Conservation (phyloP, 2,797 vertebrate species). For the Gouania willdenowi region DNA sequence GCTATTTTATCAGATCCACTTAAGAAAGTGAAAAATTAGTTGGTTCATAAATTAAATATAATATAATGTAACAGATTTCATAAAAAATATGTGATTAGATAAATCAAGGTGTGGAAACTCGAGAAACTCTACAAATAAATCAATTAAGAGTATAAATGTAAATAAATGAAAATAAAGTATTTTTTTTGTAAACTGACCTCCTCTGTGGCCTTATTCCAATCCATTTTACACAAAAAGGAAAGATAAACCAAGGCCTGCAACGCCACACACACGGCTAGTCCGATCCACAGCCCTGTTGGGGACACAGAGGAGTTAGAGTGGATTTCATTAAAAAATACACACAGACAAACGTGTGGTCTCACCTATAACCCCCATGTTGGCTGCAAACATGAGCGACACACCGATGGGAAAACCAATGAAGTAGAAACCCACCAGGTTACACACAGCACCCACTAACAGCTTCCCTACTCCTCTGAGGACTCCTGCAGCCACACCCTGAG, state of each 20-base stretch:
- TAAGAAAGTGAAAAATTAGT: too few relatives aligned
- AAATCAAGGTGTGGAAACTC: too few relatives aligned
- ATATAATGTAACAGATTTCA: too few relatives aligned
- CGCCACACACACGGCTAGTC: constrained; percentile 72
- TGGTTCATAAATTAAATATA: too few relatives aligned
- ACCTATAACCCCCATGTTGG: constrained; percentile 82
- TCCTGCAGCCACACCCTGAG: constrained; percentile 76
- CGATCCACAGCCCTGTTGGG: constrained; percentile 80
- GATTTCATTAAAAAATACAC: background rate
- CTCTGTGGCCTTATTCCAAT: constrained; percentile 81
- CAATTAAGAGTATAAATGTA: too few relatives aligned
- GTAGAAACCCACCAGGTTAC: constrained; percentile 80
- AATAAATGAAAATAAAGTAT: too few relatives aligned
- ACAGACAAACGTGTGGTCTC: constrained; percentile 10
- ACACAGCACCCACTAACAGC: constrained; percentile 79
- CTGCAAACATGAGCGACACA: constrained; percentile 82
- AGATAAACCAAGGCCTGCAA: constrained; percentile 75
- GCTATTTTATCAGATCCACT: too few relatives aligned
- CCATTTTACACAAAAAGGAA: constrained; percentile 72
- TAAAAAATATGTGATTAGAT: too few relatives aligned
- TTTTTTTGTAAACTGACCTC: too few relatives aligned
- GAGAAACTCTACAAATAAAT: too few relatives aligned
- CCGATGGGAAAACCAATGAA: constrained; percentile 81
- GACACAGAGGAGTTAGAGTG: background rate
- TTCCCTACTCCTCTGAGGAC: constrained; percentile 84